Percentiles rank a stretch among this genome's conserved stretches.
Evolutionary conservation across 2,113 vertebrate species (phyloP).

Genomic region (Thamnophis sirtalis): DNA sequence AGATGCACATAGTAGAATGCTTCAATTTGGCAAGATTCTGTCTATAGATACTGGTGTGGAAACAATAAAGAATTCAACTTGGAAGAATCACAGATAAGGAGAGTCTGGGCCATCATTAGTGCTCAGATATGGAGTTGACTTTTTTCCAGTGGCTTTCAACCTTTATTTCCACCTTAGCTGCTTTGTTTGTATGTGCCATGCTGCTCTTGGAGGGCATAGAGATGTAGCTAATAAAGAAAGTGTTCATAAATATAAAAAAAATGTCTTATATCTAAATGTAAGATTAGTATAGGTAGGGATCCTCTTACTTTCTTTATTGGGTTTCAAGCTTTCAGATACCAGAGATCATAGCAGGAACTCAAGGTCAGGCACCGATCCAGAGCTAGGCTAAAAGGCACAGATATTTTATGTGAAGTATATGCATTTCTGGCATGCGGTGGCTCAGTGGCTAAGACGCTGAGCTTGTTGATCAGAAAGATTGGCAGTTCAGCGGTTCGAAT

Average conservation of each 20-base stretch:
- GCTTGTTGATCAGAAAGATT: too few species aligned
- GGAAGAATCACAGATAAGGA: background rate
- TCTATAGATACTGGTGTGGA: background rate
- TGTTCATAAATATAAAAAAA: background rate
- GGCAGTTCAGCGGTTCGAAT: too few species aligned
- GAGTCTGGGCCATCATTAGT: background rate
- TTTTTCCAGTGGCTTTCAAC: background rate
- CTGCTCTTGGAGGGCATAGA: background rate
- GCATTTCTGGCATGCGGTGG: background rate
- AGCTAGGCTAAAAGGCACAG: background rate
- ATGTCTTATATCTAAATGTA: background rate
- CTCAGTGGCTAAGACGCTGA: too few species aligned
- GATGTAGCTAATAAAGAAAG: background rate
- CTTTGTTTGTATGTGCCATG: background rate
- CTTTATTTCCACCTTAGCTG: background rate
- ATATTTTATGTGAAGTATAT: background rate
- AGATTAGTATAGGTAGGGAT: background rate
- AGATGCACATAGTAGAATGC: background rate
- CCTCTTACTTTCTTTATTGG: background rate
- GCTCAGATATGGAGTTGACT: background rate
- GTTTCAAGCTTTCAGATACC: background rate
- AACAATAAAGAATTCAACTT: background rate
- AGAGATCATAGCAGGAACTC: background rate
- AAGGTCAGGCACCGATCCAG: background rate
- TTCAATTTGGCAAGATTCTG: background rate